These are phyloP conservation scores for Actinia tenebrosa DNA, from an alignment of 64 coral and sea anemone genomes.

Conservation along the genomic window DNA sequence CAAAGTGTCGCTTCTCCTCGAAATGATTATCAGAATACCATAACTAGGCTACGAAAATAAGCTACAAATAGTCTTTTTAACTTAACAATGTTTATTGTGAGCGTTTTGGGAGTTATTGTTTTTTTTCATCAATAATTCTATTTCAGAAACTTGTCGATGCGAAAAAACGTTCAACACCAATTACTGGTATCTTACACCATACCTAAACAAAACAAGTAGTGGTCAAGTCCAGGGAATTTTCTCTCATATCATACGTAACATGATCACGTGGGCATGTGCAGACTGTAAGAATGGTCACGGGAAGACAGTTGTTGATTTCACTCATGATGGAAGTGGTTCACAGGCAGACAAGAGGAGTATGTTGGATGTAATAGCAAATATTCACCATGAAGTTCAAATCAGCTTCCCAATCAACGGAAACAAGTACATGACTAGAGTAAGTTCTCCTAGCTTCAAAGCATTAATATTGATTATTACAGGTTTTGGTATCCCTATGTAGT, in stretches of 20 bases:
- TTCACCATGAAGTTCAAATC: conserved; percentile 13
- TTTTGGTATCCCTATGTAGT: too few relatives aligned
- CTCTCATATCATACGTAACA: conserved; percentile 22
- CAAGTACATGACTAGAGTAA: conserved; percentile 30
- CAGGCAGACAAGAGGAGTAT: conserved; percentile 5
- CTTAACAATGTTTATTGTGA: background rate
- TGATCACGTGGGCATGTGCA: conserved; percentile 18
- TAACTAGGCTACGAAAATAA: too few relatives aligned
- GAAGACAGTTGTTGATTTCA: conserved; percentile 15
- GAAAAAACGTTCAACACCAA: conserved; percentile 27
- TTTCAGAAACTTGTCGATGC: conserved; percentile 44
- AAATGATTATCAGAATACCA: too few relatives aligned
- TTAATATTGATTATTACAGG: too few relatives aligned
- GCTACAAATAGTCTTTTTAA: too few relatives aligned
- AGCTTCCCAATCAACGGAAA: conserved; percentile 57
- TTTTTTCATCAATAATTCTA: background rate
- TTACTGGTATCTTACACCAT: conserved; percentile 35
- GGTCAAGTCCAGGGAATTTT: conserved; percentile 24
- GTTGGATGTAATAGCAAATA: conserved; percentile 20
- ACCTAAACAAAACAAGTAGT: background rate
- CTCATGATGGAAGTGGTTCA: background rate
- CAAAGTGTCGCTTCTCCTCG: too few relatives aligned
- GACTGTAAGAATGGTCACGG: conserved; percentile 26
- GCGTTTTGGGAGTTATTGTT: background rate
- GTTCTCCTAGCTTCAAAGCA: background rate